These are phyloP conservation scores for Herminia tarsipennalis DNA, from an alignment of 2,888 invertebrate genomes.

Conservation along the genomic window DNA sequence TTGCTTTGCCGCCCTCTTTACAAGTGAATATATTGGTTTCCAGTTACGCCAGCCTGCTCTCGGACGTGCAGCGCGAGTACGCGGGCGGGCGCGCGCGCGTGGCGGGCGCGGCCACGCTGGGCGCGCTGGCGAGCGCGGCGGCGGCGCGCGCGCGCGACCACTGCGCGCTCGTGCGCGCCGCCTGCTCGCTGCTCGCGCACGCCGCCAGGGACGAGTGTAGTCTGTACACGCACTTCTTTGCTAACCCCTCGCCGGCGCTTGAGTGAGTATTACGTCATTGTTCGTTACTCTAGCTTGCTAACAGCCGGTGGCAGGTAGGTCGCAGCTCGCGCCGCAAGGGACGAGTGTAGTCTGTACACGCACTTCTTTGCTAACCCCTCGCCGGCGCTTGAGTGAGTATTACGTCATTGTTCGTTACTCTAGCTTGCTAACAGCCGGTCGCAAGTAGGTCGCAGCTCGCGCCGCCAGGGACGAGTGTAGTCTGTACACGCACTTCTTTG, in stretches of 20 bases:
- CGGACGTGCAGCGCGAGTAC: slow-evolving; percentile 88
- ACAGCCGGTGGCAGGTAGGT: no score
- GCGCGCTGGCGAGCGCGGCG: slow-evolving; percentile 85
- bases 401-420: no score
- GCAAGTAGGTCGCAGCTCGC: slow-evolving; percentile 96
- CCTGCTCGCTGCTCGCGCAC: slow-evolving; percentile 96
- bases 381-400: slow-evolving; percentile 87
- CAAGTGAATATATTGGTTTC: slow-evolving; percentile 87
- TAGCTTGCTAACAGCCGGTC: no score
- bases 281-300: no score
- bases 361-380: slow-evolving; percentile 94
- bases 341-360: slow-evolving; percentile 95
- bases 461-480: slow-evolving; percentile 98
- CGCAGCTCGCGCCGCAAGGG: slow-evolving; percentile 97
- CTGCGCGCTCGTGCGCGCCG: slow-evolving; percentile 93
- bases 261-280: slow-evolving; percentile 86
- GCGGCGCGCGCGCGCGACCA: slow-evolving; percentile 87
- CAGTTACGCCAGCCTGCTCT: slow-evolving; percentile 93
- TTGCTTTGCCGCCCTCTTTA: no score
- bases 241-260: slow-evolving; percentile 87
- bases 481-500: slow-evolving; percentile 96
- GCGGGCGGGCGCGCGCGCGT: slow-evolving; percentile 85
- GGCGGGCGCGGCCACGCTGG: slow-evolving; percentile 86
- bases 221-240: slow-evolving; percentile 96
- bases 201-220: slow-evolving; percentile 98